Conservation (phyloP, 2,113 vertebrate species). For the Pseudorasbora parva region DNA sequence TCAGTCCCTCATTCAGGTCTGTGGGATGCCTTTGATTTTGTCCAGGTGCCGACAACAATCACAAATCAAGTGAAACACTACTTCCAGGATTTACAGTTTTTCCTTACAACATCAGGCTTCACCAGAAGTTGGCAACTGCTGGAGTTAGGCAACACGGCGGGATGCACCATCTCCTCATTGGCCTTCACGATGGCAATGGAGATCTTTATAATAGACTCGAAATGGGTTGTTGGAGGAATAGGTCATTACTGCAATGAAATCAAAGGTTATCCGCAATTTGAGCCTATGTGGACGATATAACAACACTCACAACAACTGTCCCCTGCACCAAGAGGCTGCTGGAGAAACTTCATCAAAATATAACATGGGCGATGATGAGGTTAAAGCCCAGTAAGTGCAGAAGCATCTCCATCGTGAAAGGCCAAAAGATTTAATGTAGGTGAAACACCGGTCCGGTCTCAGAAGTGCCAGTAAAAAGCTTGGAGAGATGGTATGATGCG, state of each 20-base stretch:
- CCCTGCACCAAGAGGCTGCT: slow-evolving; percentile 19
- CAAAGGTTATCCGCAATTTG: neutral
- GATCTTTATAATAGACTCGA: too few relatives aligned
- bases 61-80: too few relatives aligned
- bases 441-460: slow-evolving; percentile 1
- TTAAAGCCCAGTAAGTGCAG: slow-evolving; percentile 33
- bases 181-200: too few relatives aligned
- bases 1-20: too few relatives aligned
- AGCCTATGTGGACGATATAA: slow-evolving; percentile 7
- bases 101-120: too few relatives aligned
- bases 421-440: slow-evolving; percentile 20
- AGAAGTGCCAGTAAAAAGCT: slow-evolving; percentile 28
- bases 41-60: too few relatives aligned
- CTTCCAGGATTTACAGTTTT: too few relatives aligned
- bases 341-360: slow-evolving; percentile 36
- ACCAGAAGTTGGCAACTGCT: too few relatives aligned
- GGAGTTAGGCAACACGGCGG: too few relatives aligned
- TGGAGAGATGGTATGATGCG: neutral
- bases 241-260: neutral
- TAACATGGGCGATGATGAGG: slow-evolving; percentile 18
- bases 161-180: too few relatives aligned
- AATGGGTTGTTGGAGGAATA: neutral
- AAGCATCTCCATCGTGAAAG: slow-evolving; percentile 35
- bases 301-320: slow-evolving; percentile 25
- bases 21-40: too few relatives aligned